These are phyloP conservation scores for Drosophila ficusphila DNA, from an alignment of 1,140 invertebrate species.

Conservation along the genomic window DNA sequence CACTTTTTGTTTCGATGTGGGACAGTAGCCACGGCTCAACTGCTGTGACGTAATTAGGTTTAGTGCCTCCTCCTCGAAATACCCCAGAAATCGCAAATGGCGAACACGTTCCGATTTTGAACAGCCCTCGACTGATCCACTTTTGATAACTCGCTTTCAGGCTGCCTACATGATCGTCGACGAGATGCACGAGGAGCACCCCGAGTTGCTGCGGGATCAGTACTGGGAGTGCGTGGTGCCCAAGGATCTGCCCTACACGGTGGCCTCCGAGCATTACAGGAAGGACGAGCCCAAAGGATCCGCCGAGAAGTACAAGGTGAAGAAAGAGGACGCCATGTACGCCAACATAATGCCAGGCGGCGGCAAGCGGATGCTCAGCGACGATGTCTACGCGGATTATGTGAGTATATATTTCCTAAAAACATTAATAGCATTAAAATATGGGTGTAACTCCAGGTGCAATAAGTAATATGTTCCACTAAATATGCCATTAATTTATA, in stretches of 20 bases:
- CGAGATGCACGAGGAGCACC: slow-evolving; percentile 95
- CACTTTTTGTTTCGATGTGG: slow-evolving; percentile 58
- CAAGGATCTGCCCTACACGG: slow-evolving; percentile 93
- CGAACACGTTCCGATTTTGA: slow-evolving; percentile 51
- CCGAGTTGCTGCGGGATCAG: slow-evolving; percentile 93
- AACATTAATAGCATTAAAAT: background rate
- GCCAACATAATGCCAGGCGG: slow-evolving; percentile 87
- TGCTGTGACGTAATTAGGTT: slow-evolving; percentile 65
- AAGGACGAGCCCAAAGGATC: slow-evolving; percentile 92
- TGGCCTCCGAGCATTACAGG: slow-evolving; percentile 93
- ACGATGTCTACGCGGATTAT: slow-evolving; percentile 94
- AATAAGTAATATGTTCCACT: background rate
- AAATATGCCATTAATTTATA: background rate
- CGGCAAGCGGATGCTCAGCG: slow-evolving; percentile 86
- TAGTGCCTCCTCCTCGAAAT: slow-evolving; percentile 37
- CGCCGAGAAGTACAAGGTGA: slow-evolving; percentile 93
- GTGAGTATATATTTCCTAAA: slow-evolving; percentile 86
- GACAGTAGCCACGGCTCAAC: slow-evolving; percentile 26
- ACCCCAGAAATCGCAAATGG: slow-evolving; percentile 52
- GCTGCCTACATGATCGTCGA: slow-evolving; percentile 96
- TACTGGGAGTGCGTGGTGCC: slow-evolving; percentile 96
- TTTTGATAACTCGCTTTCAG: slow-evolving; percentile 85
- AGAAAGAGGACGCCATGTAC: slow-evolving; percentile 92
- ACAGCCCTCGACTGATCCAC: slow-evolving; percentile 51
- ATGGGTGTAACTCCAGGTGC: background rate